phyloP scores from a whole-genome alignment of 1,140 invertebrate genomes.

The Penaeus chinensis region DNA sequence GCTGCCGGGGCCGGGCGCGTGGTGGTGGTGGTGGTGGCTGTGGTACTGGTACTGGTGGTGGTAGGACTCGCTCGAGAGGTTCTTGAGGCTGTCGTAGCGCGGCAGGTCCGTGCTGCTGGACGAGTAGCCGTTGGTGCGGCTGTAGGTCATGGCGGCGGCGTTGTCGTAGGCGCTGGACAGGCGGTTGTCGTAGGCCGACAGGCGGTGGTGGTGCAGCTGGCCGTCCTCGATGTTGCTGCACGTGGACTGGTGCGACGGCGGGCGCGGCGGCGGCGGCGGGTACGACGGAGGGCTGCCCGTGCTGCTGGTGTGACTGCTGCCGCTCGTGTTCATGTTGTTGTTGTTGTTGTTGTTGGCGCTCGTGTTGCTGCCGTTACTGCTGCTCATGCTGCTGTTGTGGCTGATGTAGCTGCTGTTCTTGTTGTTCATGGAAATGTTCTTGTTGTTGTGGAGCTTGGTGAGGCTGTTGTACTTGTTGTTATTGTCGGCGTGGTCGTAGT shows the following conservation, averaged over 20 bases:
- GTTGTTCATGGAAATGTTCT: conserved; percentile 54
- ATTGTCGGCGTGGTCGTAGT: conserved; percentile 48
- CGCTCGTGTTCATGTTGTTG: conserved; percentile 22
- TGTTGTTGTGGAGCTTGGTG: conserved; percentile 57
- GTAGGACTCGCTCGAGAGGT: conserved; percentile 67
- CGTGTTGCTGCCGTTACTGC: not conserved
- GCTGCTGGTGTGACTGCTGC: conserved; percentile 22
- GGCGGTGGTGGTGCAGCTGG: conserved; percentile 54
- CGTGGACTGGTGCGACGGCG: conserved; percentile 69
- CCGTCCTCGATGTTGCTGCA: conserved; percentile 67
- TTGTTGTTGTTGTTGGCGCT: not conserved
- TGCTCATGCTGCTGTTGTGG: conserved; percentile 4
- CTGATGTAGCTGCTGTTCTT: conserved; percentile 37
- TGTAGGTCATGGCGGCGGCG: conserved; percentile 25
- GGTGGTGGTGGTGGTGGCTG: conserved; percentile 42
- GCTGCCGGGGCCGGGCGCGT: conserved; percentile 20
- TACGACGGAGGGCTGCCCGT: conserved; percentile 39
- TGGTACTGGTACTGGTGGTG: conserved; percentile 46
- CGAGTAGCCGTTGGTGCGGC: conserved; percentile 48
- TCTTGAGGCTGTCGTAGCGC: conserved; percentile 66
- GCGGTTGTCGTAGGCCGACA: conserved; percentile 32
- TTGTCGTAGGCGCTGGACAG: conserved; percentile 53
- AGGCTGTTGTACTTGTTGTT: conserved; percentile 59
- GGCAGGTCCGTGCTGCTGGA: conserved; percentile 53
- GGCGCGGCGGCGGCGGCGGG: conserved; percentile 68